Conservation (phyloP, 2,888 invertebrate genomes). For the Opisthograptis luteolata region DNA sequence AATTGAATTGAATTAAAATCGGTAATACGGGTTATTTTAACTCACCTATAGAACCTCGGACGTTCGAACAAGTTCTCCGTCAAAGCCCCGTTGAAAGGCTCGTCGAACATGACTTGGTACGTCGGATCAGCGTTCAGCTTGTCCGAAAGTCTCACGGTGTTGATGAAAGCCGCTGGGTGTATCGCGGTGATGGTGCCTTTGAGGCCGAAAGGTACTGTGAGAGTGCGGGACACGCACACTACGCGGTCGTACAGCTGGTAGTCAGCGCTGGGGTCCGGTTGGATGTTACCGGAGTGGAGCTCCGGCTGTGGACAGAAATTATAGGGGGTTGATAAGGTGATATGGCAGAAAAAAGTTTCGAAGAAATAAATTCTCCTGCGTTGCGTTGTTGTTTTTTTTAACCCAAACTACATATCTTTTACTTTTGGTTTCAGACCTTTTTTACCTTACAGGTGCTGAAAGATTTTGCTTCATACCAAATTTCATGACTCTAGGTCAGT, state of each 20-base stretch:
- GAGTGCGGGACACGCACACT: conserved; percentile 89
- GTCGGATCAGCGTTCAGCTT: conserved; percentile 82
- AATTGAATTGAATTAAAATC: no score
- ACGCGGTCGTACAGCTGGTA: conserved; percentile 93
- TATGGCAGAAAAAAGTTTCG: no score
- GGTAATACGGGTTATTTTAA: neutral
- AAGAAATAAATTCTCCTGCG: no score
- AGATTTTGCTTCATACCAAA: no score
- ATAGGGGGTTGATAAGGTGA: no score
- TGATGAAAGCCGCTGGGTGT: conserved; percentile 60
- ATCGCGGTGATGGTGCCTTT: conserved; percentile 94
- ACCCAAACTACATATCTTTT: no score
- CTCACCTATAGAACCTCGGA: conserved; percentile 66
- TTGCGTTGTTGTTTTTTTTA: no score
- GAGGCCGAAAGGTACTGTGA: conserved; percentile 91
- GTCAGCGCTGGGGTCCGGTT: conserved; percentile 88
- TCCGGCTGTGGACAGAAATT: conserved; percentile 59
- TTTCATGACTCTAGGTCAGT: no score
- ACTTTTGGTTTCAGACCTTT: no score
- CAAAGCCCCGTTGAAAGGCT: conserved; percentile 62
- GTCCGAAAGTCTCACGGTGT: conserved; percentile 78
- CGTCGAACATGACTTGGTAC: conserved; percentile 85
- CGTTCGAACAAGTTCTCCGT: conserved; percentile 33
- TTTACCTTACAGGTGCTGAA: no score
- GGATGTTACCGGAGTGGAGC: conserved; percentile 80